phyloP scores from a whole-genome alignment of 2,888 invertebrate species.

The Cheilosia vulpina region DNA sequence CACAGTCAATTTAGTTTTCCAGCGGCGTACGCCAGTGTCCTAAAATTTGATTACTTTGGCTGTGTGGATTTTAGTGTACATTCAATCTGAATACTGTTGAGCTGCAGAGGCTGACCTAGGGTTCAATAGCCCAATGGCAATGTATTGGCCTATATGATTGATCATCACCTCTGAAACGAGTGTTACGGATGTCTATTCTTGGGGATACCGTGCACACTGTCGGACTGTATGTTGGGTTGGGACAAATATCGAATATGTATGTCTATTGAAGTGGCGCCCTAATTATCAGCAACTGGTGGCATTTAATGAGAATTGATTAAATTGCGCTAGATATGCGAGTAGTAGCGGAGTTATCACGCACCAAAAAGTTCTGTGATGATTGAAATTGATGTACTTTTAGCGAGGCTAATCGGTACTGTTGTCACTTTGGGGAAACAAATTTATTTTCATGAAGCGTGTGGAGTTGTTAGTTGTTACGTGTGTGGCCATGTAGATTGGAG shows the following conservation, averaged over 20 bases:
- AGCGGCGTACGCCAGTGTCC: not conserved
- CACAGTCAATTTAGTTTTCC: constrained; percentile 31
- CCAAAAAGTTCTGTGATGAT: not conserved
- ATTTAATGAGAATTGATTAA: constrained; percentile 38
- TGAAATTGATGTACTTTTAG: constrained; percentile 2
- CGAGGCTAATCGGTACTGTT: no score
- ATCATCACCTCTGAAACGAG: constrained; percentile 8
- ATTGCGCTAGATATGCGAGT: constrained; percentile 22
- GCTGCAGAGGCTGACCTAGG: constrained; percentile 12
- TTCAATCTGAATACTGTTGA: constrained; percentile 24
- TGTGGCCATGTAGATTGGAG: no score
- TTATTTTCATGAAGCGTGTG: not conserved
- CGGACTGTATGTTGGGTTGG: not conserved
- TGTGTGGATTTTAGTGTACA: constrained; percentile 10
- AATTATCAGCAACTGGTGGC: constrained; percentile 6
- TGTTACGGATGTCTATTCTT: constrained; percentile 7
- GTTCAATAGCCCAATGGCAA: constrained; percentile 31
- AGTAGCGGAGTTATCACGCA: not conserved
- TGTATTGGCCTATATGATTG: constrained; percentile 14
- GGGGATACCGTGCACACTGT: constrained; percentile 3
- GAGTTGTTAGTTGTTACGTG: not conserved
- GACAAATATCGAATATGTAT: constrained; percentile 12
- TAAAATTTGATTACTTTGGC: constrained; percentile 33
- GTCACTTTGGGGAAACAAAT: not conserved
- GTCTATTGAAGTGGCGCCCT: constrained; percentile 28